Base-by-base conservation (phyloP, 1,140 invertebrate genomes). In the Chironomus striatipennis region DNA sequence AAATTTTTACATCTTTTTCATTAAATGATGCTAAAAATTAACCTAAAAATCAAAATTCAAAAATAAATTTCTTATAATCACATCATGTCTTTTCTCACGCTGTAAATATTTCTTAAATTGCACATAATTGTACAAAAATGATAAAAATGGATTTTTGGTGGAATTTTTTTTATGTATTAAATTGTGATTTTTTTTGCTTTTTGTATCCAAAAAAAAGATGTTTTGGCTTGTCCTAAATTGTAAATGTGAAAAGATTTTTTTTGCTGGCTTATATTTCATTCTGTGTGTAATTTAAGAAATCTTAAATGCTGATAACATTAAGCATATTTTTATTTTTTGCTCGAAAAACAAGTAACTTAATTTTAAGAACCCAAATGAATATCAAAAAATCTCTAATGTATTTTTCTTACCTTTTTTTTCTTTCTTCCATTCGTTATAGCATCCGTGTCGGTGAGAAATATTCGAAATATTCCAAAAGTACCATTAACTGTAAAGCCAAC, bases 361-460 rank as follows among this genome's bases (percentile, higher is more conserved):
- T 57, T 57, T 57, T 57, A 57, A n/a, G n/a, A 12, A 57, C n/a
- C 12, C 47, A 70, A 70, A 18, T 20, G 7, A 18, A 70, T n/a
- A 57, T n/a, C 9, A 57, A 10, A 12, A 57, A 57, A 57, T 57
- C 10, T 57, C 17, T 70, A 21, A 20, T 70, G 15, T 17, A 70
- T 20, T 24, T n/a, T 74, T n/a, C 17, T 18, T 9, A 74, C 24
- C 24, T 34, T 34, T 34, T 57, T 57, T 15, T 57, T 12, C 47
- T n/a, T 42, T 7, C 72, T 34, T 9, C 20, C 57, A 77, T 15
- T 75, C 74, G 42, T 78, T 80, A 10, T 77, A 82, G 81, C 81
- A 73, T 82, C 81, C 21, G 82, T 82, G 73, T 82, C 81, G 18
- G 81, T 82, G 67, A 80, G 79, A 57, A 82, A 82, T 77, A 81